Base-by-base conservation (phyloP, 2,113 vertebrate species). In the Saccopteryx leptura region DNA sequence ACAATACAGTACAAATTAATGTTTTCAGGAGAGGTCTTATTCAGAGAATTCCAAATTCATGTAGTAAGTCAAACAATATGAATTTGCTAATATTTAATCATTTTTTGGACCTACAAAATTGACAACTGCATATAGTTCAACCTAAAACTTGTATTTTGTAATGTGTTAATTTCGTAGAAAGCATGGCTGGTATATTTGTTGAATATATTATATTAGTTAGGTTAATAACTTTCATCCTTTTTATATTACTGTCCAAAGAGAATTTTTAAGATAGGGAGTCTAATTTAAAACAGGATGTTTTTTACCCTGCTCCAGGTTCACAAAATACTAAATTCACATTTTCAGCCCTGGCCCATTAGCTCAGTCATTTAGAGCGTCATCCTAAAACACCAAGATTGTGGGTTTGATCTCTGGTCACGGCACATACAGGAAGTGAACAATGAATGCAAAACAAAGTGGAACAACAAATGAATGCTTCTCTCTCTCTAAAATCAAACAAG, bases 231-330 rank as follows among this genome's bases (percentile, higher is more conserved):
- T 94, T 83, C 74, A 88, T 93, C 74, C 31, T 94, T 78, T 93
- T 56, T 84, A 71, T 65, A 90, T 76, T 92, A 91, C 48, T 74
- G 4, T 60, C 46, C 81, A 83, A 83, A 96, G 63, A 89, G 13
- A 94, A 90, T 31, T 19, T 94, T 96, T 82, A 91, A 72, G 68
- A 79, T 46, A 90, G 11, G n/a, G 31, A 81, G 26, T 90, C 24
- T 94, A 90, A 91, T 72, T 89, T 87, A 74, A 96, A 96, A 95
- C n/a, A 82, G 31, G 74, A 89, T 88, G 6, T 82, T 18, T 92
- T 95, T 78, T 83, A 39, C 66, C 61, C 92, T 31, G 69, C 26
- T 94, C 39, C 21, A 69, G 28, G 86, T 95, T 90, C 72, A 93
- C 66, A 90, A 81, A 69, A 72, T 13, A 82, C n/a, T 90, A 93